Base-by-base conservation (phyloP, 2,888 invertebrate species). In the Thymelicus acteon region DNA sequence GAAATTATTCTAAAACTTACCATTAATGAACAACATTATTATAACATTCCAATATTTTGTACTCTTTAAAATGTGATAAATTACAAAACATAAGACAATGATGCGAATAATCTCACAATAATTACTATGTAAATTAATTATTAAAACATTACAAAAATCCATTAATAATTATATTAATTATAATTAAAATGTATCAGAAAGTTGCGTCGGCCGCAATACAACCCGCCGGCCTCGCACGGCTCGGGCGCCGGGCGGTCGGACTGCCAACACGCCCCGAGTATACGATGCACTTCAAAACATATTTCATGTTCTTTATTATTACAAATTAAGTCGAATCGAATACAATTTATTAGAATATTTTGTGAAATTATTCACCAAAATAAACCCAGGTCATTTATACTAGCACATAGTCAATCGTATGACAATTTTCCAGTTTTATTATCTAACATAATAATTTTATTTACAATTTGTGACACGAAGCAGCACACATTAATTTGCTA, bases 61-160 rank as follows among this genome's bases (percentile, higher is more conserved):
- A 92, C 92, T 92, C 92, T 92, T 90, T 92, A 92, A 92, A 92
- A 92, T 91, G 91, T 90, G 90, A 92, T 92, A 93, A 93, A 92
- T 92, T 92, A 93, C 91, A 92, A 93, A 92, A 91, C 89, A 87
- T 83, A 86, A 81, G 89, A 89, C 87, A 88, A 83, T 83, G 83
- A 80, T 77, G 87, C 81, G 85, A 86, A 84, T 85, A 88, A 85
- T 88, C 90, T 89, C 92, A 87, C 88, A 91, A 90, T 90, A 89
- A 87, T 90, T 90, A 91, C 85, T 87, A 88, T 90, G 90, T 91
- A 92, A 91, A 92, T 91, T 91, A 91, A 89, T 91, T 62, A 68
- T 68, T 92, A 92, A 92, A 93, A 89, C 85, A 87, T 88, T 92
- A 92, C 91, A 93, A 93, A 84, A 93, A 89, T 91, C 85, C 90